Evolutionary conservation across 2,797 vertebrate genomes (phyloP), one percentile per base, ranked within the genome.

Genomic region (Coregonus sp.): DNA sequence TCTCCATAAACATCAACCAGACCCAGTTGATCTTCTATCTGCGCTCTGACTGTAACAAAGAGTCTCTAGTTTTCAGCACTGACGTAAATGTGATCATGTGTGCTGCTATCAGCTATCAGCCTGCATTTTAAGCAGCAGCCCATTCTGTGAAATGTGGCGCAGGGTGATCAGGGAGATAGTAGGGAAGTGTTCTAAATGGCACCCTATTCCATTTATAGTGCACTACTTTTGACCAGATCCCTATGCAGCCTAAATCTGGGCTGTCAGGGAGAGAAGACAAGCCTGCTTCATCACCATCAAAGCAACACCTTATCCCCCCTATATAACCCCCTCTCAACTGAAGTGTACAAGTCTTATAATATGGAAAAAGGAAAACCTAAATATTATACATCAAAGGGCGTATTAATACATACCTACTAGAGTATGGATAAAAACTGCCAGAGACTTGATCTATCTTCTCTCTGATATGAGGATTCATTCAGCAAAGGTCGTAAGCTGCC

Each of bases 61-160:
- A 65, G 59, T 12, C 1, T 18, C 74, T 81, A 87, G 73, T 84
- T 84, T 50, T 66, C 25, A 1, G 20, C 75, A 37, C 4, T 70
- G 40, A 37, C 70, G 0, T 18, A 14, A 78, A 85, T 88, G 81
- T 80, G 85, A 89, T 88, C 29, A 35, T 33, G 66, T 15, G 31
- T 63, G 59, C 7, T 7, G 59, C 59, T 25, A 61, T 61, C 59
- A 5, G 65, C 81, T 82, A 67, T 72, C 25, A 15, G 86, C 33
- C 83, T 54, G 51, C 50, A 11, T 31, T 12, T 72, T 6, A 52
- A 66, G 63, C 65, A 33, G 63, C 65, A 67, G n/a, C 59, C 2
- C n/a, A 61, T 20, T 25, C 71, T 9, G 31, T 54, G 66, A 75
- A 77, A 73, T 61, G 0, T 61, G 59, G n/a, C 59, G n/a, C 59